Evolutionary conservation across 2,797 vertebrate genomes (phyloP), one percentile per base, ranked within the genome.

Genomic region (Periparus ater): DNA sequence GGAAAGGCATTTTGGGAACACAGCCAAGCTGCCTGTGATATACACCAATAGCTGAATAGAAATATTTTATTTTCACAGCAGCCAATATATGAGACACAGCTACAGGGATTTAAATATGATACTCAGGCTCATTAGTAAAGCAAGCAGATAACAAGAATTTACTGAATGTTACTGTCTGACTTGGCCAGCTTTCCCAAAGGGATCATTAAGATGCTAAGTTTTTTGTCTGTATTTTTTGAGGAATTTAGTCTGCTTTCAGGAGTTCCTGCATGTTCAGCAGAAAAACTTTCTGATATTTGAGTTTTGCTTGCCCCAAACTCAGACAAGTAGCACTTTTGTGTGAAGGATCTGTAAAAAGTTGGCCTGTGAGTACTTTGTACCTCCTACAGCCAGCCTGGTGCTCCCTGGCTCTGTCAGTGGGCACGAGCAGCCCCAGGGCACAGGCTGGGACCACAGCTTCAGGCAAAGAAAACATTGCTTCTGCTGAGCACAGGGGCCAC

Each of bases 101-200:
- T 77, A 82, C 79, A 88, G 62, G 76, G 81, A 92, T 96, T 94
- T 91, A 85, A 86, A 91, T 67, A 61, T 74, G 67, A 90, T 91
- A 85, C 67, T 88, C 73, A 32, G 62, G 70, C 81, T 94, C 91
- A 82, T 94, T 94, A 89, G 86, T 45, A 93, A 95, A 83, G 89
- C 84, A 93, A 96, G 86, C 86, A 93, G 89, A 90, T 89, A 95
- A 91, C 76, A 70, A 91, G 88, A 88, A 92, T 96, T 92, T 95
- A 89, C 88, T 78, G 68, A 77, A 91, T 5, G 11, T 57, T 86
- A 68, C 80, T 7, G 5, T 86, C 89, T 75, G 74, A 65, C 76
- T 90, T 67, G 66, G 89, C 55, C 82, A 62, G 86, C 73, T 83
- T 60, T 80, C 87, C 79, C 82, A 89, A 72, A 91, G 63, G 77